phyloP scores from a whole-genome alignment of 2,113 vertebrate genomes.

The Semicossyphus pulcher region DNA sequence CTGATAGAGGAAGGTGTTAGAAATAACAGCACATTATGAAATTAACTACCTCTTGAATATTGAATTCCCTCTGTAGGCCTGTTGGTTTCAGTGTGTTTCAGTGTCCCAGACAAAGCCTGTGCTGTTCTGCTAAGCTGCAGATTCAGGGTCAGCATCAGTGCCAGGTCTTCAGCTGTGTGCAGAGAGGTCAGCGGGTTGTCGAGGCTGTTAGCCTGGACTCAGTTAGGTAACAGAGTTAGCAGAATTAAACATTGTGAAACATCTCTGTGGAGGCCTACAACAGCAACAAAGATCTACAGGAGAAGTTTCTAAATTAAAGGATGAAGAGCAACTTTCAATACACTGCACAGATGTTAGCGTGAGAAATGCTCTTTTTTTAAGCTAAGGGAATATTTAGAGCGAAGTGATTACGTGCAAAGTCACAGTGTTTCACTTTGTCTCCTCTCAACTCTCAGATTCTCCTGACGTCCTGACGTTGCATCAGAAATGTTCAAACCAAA shows the following conservation, averaged over 20 bases:
- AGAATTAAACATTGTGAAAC: constrained; percentile 50
- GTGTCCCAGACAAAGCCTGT: constrained; percentile 57
- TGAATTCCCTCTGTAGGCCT: not conserved
- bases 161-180: constrained; percentile 35
- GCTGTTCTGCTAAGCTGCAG: constrained; percentile 61
- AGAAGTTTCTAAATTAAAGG: no score
- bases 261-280: not conserved
- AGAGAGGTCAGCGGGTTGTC: constrained; percentile 37
- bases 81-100: constrained; percentile 25
- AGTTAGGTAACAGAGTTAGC: constrained; percentile 48
- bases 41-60: not conserved
- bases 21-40: not conserved
- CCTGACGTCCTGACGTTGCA: no score
- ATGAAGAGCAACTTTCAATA: no score
- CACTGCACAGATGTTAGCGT: no score
- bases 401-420: no score
- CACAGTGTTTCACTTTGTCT: no score
- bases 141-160: constrained; percentile 47
- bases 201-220: constrained; percentile 30
- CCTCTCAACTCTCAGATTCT: no score
- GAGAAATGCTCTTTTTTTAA: no score
- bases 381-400: no score
- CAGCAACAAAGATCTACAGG: not conserved
- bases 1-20: not conserved
- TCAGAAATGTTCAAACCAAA: no score